phyloP scores from a whole-genome alignment of 2,797 vertebrate species.

The Acipenser ruthenus region DNA sequence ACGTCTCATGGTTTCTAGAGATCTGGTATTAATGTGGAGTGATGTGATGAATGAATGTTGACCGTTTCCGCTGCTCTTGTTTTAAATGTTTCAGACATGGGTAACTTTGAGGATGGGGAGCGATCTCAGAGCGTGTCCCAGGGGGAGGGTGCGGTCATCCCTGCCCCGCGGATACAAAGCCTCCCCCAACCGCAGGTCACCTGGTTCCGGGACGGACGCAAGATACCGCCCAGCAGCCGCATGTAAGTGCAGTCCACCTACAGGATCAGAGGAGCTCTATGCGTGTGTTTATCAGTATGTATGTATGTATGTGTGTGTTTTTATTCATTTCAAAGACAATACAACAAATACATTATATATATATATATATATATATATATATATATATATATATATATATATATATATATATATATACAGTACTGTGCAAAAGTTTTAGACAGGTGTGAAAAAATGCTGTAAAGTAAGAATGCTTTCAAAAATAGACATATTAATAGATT shows the following conservation, averaged over 20 bases:
- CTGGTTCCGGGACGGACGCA: conserved; percentile 89
- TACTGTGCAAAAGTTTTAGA: no score
- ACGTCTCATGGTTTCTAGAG: no score
- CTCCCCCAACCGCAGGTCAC: conserved; percentile 93
- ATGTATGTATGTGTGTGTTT: conserved; percentile 12
- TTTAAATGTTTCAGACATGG: conserved; percentile 69
- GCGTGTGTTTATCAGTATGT: conserved; percentile 15
- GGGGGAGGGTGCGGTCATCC: conserved; percentile 80
- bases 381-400: no score
- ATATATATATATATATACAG: no score
- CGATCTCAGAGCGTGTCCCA: conserved; percentile 74
- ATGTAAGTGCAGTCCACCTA: conserved; percentile 65
- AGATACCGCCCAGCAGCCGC: conserved; percentile 91
- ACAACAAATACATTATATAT: no score
- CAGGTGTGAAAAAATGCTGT: no score
- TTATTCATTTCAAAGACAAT: no score
- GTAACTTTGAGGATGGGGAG: conserved; percentile 85
- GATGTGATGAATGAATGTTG: conserved; percentile 23
- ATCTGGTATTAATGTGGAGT: no score
- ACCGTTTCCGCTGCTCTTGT: conserved; percentile 28
- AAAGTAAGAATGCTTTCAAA: no score
- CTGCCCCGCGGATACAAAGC: conserved; percentile 78
- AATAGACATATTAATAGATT: no score
- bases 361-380: no score
- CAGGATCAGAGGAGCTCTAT: not conserved